phyloP scores from a whole-genome alignment of 2,888 invertebrate species.

The Erebia aethiops region DNA sequence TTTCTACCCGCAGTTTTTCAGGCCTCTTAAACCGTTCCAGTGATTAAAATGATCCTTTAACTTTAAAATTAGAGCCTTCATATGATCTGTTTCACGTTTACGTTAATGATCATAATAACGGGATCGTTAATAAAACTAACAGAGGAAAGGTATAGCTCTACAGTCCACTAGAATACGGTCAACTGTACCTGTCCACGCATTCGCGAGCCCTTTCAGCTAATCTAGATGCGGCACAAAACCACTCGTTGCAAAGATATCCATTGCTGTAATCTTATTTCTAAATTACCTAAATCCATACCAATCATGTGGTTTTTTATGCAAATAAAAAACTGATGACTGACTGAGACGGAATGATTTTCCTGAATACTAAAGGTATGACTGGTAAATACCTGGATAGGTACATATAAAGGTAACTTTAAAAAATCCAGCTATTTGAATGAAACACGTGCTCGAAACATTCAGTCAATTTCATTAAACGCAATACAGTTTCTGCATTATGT shows the following conservation, averaged over 20 bases:
- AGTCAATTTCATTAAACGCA: neutral
- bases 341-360: too few relatives aligned
- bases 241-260: conserved; percentile 25
- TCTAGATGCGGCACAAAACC: conserved; percentile 10
- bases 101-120: neutral
- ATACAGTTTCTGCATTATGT: neutral
- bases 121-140: neutral
- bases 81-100: neutral
- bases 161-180: neutral
- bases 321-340: neutral
- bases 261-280: neutral
- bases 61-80: too few relatives aligned
- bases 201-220: conserved; percentile 5
- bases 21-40: too few relatives aligned
- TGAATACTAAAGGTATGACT: neutral
- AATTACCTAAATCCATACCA: neutral
- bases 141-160: neutral
- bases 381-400: neutral
- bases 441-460: neutral
- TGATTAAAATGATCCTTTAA: too few relatives aligned
- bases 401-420: neutral
- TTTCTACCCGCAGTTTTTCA: too few relatives aligned
- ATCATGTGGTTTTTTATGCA: neutral
- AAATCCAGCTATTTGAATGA: neutral
- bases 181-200: neutral